Conservation (phyloP, 1,140 invertebrate genomes). For the Neodiprion lecontei region DNA sequence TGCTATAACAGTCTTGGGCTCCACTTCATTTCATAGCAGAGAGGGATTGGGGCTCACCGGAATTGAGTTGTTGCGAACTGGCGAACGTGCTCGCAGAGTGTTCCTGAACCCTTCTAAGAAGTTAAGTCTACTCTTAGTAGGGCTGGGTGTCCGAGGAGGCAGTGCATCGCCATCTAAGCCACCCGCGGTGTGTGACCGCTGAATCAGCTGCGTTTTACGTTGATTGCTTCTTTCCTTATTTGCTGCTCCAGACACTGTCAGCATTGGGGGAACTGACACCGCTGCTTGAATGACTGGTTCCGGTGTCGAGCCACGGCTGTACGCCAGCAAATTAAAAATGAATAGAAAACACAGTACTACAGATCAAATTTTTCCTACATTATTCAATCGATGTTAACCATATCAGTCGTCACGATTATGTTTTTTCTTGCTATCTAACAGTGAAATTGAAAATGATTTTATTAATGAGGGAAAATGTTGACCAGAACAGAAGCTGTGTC, state of each 20-base stretch:
- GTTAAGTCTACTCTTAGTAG: conserved; percentile 69
- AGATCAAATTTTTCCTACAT: conserved; percentile 13
- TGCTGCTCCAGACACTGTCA: conserved; percentile 35
- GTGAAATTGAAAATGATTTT: no score
- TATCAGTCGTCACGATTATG: no score
- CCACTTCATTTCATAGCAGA: neutral
- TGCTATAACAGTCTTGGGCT: conserved; percentile 14
- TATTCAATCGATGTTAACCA: no score
- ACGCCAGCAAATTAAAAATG: conserved; percentile 58
- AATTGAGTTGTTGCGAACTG: conserved; percentile 52
- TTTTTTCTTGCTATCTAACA: no score
- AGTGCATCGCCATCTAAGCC: conserved; percentile 44
- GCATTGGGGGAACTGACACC: conserved; percentile 44
- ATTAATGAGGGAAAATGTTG: no score
- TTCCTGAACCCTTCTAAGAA: conserved; percentile 69
- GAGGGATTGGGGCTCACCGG: conserved; percentile 48
- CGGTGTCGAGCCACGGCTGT: conserved; percentile 52
- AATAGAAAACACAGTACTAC: conserved; percentile 50
- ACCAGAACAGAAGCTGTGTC: no score
- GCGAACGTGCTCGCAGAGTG: conserved; percentile 61
- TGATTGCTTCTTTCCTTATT: conserved; percentile 47
- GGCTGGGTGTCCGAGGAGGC: conserved; percentile 58
- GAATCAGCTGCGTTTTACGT: conserved; percentile 57
- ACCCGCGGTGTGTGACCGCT: conserved; percentile 50
- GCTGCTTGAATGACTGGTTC: conserved; percentile 47